These are phyloP conservation scores for Cephus rjabovi DNA, from an alignment of 2,888 invertebrate genomes.

Conservation along the genomic window DNA sequence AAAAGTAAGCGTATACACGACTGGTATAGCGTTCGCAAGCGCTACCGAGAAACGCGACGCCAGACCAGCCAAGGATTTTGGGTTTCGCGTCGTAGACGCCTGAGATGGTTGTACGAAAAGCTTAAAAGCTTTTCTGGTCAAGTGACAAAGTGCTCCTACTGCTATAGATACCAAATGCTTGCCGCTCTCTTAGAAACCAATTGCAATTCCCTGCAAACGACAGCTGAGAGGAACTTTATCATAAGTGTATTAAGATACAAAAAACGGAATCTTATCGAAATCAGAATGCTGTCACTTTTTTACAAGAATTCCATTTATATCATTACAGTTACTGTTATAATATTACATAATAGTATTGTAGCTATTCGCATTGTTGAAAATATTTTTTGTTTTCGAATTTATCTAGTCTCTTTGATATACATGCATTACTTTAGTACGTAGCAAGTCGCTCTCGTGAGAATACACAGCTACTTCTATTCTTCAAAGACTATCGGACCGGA, in stretches of 20 bases:
- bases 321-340: neutral
- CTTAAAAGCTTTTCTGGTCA: conserved; percentile 9
- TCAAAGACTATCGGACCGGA: neutral
- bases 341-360: neutral
- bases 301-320: neutral
- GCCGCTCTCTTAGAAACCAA: neutral
- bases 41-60: neutral
- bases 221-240: neutral
- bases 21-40: neutral
- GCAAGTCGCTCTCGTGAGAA: neutral
- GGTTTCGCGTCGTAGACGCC: neutral
- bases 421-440: neutral
- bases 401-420: no score
- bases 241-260: neutral
- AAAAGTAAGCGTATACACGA: neutral
- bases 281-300: neutral
- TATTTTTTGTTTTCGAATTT: neutral
- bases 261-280: neutral
- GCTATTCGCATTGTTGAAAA: neutral
- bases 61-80: neutral
- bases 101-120: neutral
- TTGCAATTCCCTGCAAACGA: neutral
- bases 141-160: conserved; percentile 2
- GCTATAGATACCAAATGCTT: neutral
- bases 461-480: neutral